These are phyloP conservation scores for Toxostoma redivivum DNA, from an alignment of 2,113 vertebrate genomes.

Conservation along the genomic window DNA sequence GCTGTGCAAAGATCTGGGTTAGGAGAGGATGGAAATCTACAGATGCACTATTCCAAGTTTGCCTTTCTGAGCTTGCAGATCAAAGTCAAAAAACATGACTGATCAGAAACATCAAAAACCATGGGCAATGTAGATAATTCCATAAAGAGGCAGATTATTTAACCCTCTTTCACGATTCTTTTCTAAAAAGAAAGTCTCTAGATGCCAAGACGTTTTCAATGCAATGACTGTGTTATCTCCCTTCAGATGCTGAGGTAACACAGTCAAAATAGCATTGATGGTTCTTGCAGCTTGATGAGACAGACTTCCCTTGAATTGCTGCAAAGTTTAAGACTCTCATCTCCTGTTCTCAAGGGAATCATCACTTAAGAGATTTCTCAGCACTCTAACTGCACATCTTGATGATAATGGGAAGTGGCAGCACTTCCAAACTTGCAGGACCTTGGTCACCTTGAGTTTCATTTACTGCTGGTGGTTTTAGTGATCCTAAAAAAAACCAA, in stretches of 20 bases:
- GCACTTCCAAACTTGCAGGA: neutral
- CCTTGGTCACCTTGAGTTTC: conserved; percentile 33
- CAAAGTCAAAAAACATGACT: neutral
- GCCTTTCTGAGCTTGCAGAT: neutral
- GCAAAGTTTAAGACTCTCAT: neutral
- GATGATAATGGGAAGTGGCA: neutral
- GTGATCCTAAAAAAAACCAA: neutral
- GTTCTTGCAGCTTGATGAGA: neutral
- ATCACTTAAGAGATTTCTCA: neutral
- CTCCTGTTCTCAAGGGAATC: neutral
- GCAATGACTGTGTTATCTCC: neutral
- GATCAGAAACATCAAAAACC: neutral
- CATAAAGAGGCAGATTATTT: neutral
- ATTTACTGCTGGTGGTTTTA: neutral
- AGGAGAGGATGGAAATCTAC: conserved; percentile 20
- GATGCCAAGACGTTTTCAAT: neutral
- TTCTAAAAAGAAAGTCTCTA: neutral
- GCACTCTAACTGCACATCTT: neutral
- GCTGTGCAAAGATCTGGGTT: conserved; percentile 6
- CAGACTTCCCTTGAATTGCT: neutral
- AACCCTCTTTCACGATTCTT: neutral
- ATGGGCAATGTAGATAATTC: neutral
- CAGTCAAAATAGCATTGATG: neutral
- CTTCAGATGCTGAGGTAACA: neutral
- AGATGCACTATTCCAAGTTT: neutral